Base-by-base conservation (phyloP, 2,888 invertebrate genomes). In the Selenia dentaria region DNA sequence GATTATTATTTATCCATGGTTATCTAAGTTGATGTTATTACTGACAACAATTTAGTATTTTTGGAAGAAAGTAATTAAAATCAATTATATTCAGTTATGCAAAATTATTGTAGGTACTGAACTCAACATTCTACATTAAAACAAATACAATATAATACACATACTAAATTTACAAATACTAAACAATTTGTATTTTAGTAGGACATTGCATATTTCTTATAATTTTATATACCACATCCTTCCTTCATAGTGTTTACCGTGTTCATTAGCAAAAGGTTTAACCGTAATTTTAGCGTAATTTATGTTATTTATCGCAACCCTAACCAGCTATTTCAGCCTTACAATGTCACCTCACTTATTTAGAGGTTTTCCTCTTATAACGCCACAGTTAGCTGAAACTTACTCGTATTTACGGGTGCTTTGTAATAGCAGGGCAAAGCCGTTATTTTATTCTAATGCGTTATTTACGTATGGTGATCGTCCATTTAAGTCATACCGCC, bases 231-330 rank as follows among this genome's bases (percentile, higher is more conserved):
- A 39, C 34, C 45, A 35, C 34, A 45, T 38, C 45, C 37, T 16
- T 16, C 16, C 39, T n/a, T 27, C 33, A 34, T 9, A 27, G 29
- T 34, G 34, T 29, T 34, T 10, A 25, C 41, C 36, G 22, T 28
- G 48, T 49, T 49, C 48, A 49, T 49, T 49, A 49, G 42, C 38
- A 31, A 31, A 34, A 35, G 42, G 32, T 38, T 38, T 49, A 43
- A 49, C 43, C 48, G 38, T 49, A 31, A 10, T 33, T 36, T 11
- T 10, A 10, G 14, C 32, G 36, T 47, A 47, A 47, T 47, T 41
- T 41, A 47, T 47, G 40, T 47, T 41, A 47, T 47, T 27, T 41
- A 47, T 47, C 36, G 40, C 36, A 6, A 26, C 40, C 46, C 31
- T 13, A 29, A 33, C 35, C 27, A 41, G 40, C 47, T 40, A 47